Evolutionary conservation across 2,888 invertebrate genomes (phyloP).

Genomic region (Deroplatys truncata): DNA sequence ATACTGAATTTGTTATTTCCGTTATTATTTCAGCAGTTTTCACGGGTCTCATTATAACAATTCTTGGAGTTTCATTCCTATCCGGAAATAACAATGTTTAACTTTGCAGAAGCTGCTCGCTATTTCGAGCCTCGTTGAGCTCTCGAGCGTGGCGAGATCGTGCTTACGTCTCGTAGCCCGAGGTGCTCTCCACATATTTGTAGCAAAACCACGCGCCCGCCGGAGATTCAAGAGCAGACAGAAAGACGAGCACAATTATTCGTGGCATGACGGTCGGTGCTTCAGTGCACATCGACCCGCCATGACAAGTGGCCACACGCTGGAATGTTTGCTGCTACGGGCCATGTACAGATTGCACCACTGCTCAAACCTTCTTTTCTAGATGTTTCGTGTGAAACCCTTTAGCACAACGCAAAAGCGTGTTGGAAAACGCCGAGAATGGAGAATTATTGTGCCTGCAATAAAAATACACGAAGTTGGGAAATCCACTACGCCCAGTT

Average conservation of each 20-base stretch:
- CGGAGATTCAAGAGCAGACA: too few relatives aligned
- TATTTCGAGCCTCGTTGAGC: neutral
- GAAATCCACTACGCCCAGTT: too few relatives aligned
- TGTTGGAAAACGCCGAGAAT: too few relatives aligned
- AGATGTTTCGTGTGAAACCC: neutral
- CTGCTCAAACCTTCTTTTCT: too few relatives aligned
- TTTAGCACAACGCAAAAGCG: too few relatives aligned
- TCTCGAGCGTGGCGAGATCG: neutral
- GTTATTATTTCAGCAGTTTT: neutral
- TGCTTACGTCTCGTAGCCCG: neutral
- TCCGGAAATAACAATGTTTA: neutral
- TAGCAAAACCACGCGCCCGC: neutral
- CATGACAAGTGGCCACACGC: neutral
- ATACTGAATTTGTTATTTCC: too few relatives aligned
- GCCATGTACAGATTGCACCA: neutral
- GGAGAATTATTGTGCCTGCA: too few relatives aligned
- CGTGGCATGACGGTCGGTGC: neutral
- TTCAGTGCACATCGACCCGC: neutral
- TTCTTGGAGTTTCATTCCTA: neutral
- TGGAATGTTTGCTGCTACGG: neutral
- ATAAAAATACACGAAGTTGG: too few relatives aligned
- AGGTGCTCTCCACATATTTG: neutral
- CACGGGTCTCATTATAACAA: neutral
- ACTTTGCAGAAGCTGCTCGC: neutral
- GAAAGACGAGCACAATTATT: neutral